Evolutionary conservation across 1,140 invertebrate genomes (phyloP).

Genomic region (Aphis craccivora): DNA sequence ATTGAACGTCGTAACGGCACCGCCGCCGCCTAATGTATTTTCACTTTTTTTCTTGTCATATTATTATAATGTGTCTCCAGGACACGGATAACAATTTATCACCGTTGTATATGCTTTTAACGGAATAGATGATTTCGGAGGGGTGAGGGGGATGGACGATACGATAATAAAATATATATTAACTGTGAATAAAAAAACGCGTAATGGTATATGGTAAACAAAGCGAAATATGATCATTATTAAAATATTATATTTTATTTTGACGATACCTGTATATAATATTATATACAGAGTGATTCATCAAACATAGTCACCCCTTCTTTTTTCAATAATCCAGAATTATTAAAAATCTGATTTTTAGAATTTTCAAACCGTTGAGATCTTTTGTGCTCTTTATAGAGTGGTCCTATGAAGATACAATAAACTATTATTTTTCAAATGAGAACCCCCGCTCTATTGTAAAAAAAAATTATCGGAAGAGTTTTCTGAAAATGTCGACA

Average conservation of each 20-base stretch:
- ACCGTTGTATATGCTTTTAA: background rate
- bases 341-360: background rate
- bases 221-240: background rate
- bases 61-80: background rate
- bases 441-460: background rate
- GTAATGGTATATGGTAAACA: background rate
- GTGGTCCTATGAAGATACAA: background rate
- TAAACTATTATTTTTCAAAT: background rate
- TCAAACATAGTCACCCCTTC: background rate
- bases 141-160: background rate
- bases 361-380: background rate
- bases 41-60: slow-evolving; percentile 6
- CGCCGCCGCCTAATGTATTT: background rate
- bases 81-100: background rate
- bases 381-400: background rate
- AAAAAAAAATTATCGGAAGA: background rate
- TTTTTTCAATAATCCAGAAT: background rate
- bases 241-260: background rate
- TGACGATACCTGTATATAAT: background rate
- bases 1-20: background rate
- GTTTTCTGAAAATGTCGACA: background rate
- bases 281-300: background rate
- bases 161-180: background rate
- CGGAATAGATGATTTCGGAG: background rate
- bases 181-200: background rate